Conservation (phyloP, 2,113 vertebrate genomes). For the Tychaedon coryphoeus region DNA sequence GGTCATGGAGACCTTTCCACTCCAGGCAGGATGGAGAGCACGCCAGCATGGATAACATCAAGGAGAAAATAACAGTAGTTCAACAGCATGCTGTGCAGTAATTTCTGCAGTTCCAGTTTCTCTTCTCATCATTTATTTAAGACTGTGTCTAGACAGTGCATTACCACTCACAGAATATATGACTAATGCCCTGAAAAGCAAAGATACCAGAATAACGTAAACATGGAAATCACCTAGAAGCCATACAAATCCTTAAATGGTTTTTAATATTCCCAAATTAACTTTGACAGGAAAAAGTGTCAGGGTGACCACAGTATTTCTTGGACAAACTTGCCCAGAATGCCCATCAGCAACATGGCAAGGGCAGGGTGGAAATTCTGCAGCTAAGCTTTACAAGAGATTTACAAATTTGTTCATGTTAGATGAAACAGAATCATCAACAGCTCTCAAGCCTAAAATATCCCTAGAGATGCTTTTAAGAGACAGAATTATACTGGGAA, state of each 20-base stretch:
- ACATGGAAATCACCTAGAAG: constrained; percentile 39
- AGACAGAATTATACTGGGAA: neutral
- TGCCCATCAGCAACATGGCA: neutral
- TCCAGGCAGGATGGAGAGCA: neutral
- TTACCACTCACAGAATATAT: constrained; percentile 58
- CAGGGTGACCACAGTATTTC: neutral
- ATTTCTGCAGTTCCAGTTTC: constrained; percentile 40
- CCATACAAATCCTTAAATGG: neutral
- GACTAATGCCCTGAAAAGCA: constrained; percentile 48
- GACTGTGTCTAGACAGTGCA: constrained; percentile 62
- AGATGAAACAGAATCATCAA: neutral
- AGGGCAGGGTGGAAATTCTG: neutral
- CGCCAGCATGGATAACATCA: neutral
- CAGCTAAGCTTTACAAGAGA: neutral
- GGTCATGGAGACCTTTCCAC: neutral
- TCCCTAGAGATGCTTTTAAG: neutral
- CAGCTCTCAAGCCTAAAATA: neutral
- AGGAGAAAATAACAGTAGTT: neutral
- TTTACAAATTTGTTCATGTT: neutral
- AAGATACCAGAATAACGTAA: constrained; percentile 27
- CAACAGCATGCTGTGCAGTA: neutral
- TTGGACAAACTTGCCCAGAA: neutral
- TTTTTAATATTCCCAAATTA: neutral
- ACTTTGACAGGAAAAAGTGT: constrained; percentile 1
- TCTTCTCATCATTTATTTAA: constrained; percentile 70